Evolutionary conservation across 2,113 vertebrate species (phyloP), one percentile per base, ranked within the genome.

Genomic region (Tautogolabrus adspersus): DNA sequence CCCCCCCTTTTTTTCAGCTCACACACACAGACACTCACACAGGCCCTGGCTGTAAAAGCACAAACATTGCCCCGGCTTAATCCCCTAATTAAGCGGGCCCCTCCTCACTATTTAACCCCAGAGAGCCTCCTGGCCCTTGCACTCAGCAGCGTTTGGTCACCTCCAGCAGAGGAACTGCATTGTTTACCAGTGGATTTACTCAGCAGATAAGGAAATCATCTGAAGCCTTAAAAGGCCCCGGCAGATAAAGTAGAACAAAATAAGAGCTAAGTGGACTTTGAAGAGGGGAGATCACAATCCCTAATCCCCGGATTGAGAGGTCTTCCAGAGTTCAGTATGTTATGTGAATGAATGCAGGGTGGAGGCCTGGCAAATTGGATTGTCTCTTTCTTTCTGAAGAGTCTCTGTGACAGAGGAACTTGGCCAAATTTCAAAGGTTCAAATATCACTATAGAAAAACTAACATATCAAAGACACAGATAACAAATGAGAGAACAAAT

Each of bases 1-100:
- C 40, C 79, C 52, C 37, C 7, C 23, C 38, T 8, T 38, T 49
- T 34, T 40, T 52, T 55, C 26, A 75, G 0, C 23, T 55, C 46
- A 42, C 57, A 62, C n/a, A 22, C 23, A 70, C 70, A 82, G 55
- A 82, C 66, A 75, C 82, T 79, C 85, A 84, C 66, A 72, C 75
- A 63, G 79, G 71, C 75, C 65, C 58, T 85, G 93, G 87, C 93
- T 93, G 89, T 83, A 94, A 94, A 92, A 95, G 94, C 91, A 93
- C 93, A 94, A 91, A 90, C 93, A 91, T 82, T 74, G 81, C 71
- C 79, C 84, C 13, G 19, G 63, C 80, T 81, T 94, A 94, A 94
- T 94, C 93, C 92, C 90, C 92, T 93, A 93, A 95, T 95, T 94
- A 94, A 94, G 89, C 85, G 67, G 26, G 89, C 89, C 89, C 91